Evolutionary conservation across 2,113 vertebrate genomes (phyloP).

Genomic region (Corythornis vintsioides): DNA sequence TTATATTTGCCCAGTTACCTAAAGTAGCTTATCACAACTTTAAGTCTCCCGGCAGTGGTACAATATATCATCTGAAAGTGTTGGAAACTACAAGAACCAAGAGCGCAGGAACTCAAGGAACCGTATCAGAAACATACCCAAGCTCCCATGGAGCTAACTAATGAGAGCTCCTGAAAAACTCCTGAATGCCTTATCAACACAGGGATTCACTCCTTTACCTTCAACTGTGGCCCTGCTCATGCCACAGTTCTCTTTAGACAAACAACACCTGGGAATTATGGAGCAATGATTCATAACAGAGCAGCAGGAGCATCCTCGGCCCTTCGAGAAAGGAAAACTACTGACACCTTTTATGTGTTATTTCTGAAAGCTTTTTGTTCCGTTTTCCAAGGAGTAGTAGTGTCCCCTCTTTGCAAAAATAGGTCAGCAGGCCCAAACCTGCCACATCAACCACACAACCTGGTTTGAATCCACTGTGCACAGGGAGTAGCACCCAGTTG

Average conservation of each 20-base stretch:
- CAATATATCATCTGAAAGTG: neutral
- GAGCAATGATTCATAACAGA: neutral
- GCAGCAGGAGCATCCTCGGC: neutral
- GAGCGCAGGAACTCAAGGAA: neutral
- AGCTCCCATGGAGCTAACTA: neutral
- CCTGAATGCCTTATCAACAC: neutral
- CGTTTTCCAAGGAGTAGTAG: neutral
- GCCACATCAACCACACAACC: neutral
- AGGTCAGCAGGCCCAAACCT: neutral
- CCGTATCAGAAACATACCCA: neutral
- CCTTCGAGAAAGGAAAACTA: neutral
- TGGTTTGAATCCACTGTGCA: rapidly evolving
- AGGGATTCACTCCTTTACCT: neutral
- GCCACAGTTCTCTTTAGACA: neutral
- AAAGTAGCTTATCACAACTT: neutral
- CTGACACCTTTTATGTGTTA: neutral
- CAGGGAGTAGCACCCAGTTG: neutral
- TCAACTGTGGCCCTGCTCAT: neutral
- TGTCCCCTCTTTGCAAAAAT: neutral
- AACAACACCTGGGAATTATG: neutral
- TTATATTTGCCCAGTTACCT: neutral
- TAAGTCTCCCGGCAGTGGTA: neutral
- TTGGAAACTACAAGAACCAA: neutral
- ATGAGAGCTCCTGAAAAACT: neutral
- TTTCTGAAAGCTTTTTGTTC: neutral